These are phyloP conservation scores for Drosophila kokeensis DNA, from an alignment of 2,888 invertebrate genomes.

Conservation along the genomic window DNA sequence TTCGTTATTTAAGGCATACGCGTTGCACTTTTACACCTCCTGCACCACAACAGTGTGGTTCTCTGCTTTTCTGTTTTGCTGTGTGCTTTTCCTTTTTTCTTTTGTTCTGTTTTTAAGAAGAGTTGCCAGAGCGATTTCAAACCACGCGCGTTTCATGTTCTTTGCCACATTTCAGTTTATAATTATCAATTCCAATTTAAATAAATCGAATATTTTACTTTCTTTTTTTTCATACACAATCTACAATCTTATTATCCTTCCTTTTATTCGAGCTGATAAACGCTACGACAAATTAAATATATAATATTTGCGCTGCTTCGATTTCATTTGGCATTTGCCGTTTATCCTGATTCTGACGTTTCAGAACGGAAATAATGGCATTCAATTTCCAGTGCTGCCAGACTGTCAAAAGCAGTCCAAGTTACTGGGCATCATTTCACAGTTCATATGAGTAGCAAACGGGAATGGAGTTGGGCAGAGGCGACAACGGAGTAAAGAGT, in stretches of 20 bases:
- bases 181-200: not conserved
- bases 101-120: slow-evolving; percentile 5
- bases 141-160: not conserved
- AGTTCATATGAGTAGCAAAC: no score
- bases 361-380: slow-evolving; percentile 3
- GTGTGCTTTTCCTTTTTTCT: not conserved
- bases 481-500: no score
- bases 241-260: not conserved
- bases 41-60: slow-evolving; percentile 2
- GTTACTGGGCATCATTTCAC: no score
- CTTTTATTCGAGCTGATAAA: not conserved
- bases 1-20: slow-evolving; percentile 23
- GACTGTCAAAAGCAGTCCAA: not conserved
- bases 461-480: no score
- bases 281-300: not conserved
- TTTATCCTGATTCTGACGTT: not conserved
- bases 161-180: not conserved
- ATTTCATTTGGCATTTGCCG: not conserved
- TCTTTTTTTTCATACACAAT: not conserved
- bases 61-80: not conserved
- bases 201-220: not conserved
- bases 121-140: slow-evolving; percentile 24
- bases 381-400: not conserved
- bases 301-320: not conserved
- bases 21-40: not conserved